phyloP scores from a whole-genome alignment of 1,140 invertebrate genomes.

The Caenorhabditis remanei region DNA sequence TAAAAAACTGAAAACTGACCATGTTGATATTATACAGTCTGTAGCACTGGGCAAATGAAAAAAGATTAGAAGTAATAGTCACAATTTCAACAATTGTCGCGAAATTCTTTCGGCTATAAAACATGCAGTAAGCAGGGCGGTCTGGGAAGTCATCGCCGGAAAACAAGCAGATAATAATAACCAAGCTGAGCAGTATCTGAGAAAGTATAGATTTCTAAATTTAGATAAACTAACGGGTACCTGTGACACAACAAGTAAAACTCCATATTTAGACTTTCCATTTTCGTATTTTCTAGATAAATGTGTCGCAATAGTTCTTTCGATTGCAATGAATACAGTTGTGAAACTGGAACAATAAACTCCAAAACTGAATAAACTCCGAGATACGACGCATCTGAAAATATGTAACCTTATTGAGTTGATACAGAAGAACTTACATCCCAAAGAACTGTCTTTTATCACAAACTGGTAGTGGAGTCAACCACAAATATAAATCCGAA shows the following conservation, averaged over 20 bases:
- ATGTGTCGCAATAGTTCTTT: not conserved
- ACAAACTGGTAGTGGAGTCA: not conserved
- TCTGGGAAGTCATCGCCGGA: not conserved
- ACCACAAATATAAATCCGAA: not conserved
- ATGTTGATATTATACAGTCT: not conserved
- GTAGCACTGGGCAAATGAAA: not conserved
- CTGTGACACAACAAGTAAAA: not conserved
- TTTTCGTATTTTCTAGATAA: not conserved
- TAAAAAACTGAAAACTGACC: not conserved
- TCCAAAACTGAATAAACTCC: not conserved
- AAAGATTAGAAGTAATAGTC: not conserved
- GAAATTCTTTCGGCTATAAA: not conserved
- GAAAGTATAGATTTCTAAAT: too few species aligned
- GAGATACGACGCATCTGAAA: not conserved
- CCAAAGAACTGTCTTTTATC: not conserved
- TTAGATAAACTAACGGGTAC: not conserved
- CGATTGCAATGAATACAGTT: not conserved
- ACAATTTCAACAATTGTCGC: not conserved
- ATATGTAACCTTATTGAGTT: not conserved
- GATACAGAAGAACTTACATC: not conserved
- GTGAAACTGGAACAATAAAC: conserved; percentile 19
- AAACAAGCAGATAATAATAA: not conserved
- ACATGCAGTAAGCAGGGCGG: not conserved
- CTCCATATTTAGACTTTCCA: not conserved
- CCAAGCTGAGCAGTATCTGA: not conserved